Base-by-base conservation (phyloP, 1,140 invertebrate genomes). In the Drosophila malerkotliana region DNA sequence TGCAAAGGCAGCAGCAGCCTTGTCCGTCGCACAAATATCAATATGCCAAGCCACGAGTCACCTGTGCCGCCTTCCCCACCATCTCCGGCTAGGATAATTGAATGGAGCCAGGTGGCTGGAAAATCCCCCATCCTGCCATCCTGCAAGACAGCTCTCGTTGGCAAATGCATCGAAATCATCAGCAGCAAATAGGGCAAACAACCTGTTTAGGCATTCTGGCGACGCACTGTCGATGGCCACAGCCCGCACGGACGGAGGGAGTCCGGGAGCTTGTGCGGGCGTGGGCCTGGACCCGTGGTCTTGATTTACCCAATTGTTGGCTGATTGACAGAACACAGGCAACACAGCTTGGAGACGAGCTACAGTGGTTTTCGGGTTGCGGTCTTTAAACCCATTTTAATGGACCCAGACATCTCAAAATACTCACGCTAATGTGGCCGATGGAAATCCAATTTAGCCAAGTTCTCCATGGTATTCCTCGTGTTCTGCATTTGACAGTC, bases 11-110 rank as follows among this genome's bases (percentile, higher is more conserved):
- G 72, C 59, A 69, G 72, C 62, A 44, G 41, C 41, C 15, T 55
- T 62, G 68, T 57, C 57, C 68, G 77, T 75, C 77, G 72, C 56
- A 74, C 61, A 85, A 80, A 84, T 85, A 85, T 85, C 81, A 85
- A 81, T 78, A 81, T 85, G 73, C 64, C 82, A 56, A 48, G 52
- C 44, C 48, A 60, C 32, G 71, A 49, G 53, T 61, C 39, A 57
- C 52, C 58, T 55, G 30, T n/a, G 3, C 14, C 10, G 4, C 53
- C 28, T 8, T 30, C 39, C 14, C 4, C 24, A 26, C 32, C 41
- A n/a, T 1, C 44, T 32, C 54, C 41, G 6, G 15, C 18, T 15
- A 30, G 60, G 77, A 71, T 87, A 87, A 87, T 85, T 85, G 78
- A 81, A 85, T 67, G 73, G 69, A 21, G 45, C 32, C 44, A 15